These are phyloP conservation scores for Bombus waltoni DNA, from an alignment of 1,140 invertebrate genomes.

Conservation along the genomic window DNA sequence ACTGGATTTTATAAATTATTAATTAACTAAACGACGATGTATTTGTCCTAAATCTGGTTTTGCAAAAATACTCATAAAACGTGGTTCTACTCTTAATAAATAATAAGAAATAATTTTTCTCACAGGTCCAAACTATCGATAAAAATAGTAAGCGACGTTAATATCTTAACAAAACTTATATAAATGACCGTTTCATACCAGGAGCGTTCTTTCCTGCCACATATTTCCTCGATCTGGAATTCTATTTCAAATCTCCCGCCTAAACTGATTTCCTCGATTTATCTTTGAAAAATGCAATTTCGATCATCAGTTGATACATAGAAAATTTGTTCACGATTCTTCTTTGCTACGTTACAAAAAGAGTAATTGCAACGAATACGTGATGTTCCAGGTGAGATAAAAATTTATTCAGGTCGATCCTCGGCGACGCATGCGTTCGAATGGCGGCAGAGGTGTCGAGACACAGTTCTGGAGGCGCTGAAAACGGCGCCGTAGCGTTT, in stretches of 20 bases:
- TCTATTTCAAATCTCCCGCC: conserved; percentile 20
- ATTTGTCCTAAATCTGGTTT: no score
- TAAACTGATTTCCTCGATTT: not conserved
- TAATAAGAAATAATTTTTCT: no score
- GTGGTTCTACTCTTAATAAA: no score
- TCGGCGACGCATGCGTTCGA: conserved; percentile 14
- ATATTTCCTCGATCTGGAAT: not conserved
- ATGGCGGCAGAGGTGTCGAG: conserved; percentile 50
- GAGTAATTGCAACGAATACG: not conserved
- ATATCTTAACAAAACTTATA: not conserved
- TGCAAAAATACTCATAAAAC: no score
- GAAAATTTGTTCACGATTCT: not conserved
- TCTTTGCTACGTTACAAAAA: not conserved
- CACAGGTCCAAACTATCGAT: no score
- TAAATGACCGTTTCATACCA: not conserved
- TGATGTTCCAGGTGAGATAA: conserved; percentile 4
- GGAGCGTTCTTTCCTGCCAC: not conserved
- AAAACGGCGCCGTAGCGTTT: conserved; percentile 13
- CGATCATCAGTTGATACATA: fast-evolving
- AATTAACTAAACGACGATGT: no score
- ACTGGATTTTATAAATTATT: no score
- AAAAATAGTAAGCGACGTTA: not conserved
- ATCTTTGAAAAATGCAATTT: not conserved
- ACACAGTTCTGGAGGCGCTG: conserved; percentile 55
- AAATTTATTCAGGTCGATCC: not conserved